Evolutionary conservation across 2,888 invertebrate genomes (phyloP), one percentile per base, ranked within the genome.

Genomic region (Clusia tigrina): DNA sequence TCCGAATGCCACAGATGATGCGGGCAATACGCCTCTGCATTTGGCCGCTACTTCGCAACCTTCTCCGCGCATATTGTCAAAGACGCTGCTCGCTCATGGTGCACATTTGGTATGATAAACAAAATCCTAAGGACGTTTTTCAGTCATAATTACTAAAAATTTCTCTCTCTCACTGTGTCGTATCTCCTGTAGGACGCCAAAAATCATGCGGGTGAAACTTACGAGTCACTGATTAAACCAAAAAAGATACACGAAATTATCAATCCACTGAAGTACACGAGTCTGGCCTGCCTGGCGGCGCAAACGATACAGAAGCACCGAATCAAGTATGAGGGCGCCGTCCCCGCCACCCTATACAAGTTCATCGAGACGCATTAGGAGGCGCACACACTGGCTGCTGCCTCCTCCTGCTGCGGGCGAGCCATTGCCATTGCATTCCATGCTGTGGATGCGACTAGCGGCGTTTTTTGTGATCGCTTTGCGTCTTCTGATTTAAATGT

Each of bases 11-110:
- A 83, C 88, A 1, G 96, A 97, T 83, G 89, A 90, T 58, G 90
- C 90, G 62, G 94, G 93, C 20, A 95, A 95, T 85, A 95, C 95
- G 20, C 92, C 96, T 12, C 87, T 97, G 56, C 96, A 96, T 81
- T 86, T 95, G 65, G 91, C 91, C 0, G 93, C 93, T 66, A 88
- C 90, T 82, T 89, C 90, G 63, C 83, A 85, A 69, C 91, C 91
- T 0, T 91, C 91, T 74, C 89, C 91, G 0, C 85, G 89, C 2
- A 88, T 88, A 51, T 87, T 95, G 48, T 89, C 93, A 0, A 87
- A 88, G 71, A 88, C 88, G 9, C 85, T 98, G 5, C 86, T 97
- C 0, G 85, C 89, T 3, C 88, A 89, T 78, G 96, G 96, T 63
- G 94, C 94, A 0, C 84, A 84, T 77, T 73, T 84, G 76, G 84